A percentile compares a stretch with the other conserved stretches of the same genome.
Conservation (phyloP, 2,113 vertebrate genomes). For the Cephalopholis sonnerati region DNA sequence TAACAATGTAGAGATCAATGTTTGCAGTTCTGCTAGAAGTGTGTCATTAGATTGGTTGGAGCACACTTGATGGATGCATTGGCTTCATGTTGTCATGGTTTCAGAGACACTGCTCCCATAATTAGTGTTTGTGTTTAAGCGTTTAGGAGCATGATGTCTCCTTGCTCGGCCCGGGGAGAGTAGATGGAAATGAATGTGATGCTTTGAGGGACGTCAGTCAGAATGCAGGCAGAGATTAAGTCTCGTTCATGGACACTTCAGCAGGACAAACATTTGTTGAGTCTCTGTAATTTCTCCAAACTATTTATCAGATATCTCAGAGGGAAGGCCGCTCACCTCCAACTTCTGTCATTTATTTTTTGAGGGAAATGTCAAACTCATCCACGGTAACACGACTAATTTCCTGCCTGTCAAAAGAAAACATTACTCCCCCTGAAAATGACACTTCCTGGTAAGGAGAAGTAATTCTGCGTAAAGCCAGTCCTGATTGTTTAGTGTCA, state of each 20-base stretch:
- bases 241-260: not conserved
- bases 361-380: not conserved
- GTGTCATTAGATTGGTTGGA: too few relatives aligned
- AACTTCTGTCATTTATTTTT: not conserved
- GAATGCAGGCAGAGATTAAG: not conserved
- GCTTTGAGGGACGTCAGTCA: not conserved
- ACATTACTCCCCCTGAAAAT: conserved; percentile 11
- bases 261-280: not conserved
- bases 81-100: too few relatives aligned
- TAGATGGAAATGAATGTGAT: not conserved
- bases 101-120: too few relatives aligned
- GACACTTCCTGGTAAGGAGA: conserved; percentile 12
- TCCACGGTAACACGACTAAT: not conserved
- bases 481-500: not conserved
- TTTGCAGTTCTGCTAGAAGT: too few relatives aligned
- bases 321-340: not conserved
- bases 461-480: not conserved
- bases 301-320: not conserved
- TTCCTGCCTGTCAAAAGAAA: not conserved
- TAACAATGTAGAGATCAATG: too few relatives aligned
- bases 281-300: not conserved
- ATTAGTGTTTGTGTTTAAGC: too few relatives aligned
- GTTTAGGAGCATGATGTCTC: too few relatives aligned
- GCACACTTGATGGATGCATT: too few relatives aligned
- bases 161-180: too few relatives aligned